phyloP scores from a whole-genome alignment of 1,140 invertebrate species.

The Trinorchestia longiramus region DNA sequence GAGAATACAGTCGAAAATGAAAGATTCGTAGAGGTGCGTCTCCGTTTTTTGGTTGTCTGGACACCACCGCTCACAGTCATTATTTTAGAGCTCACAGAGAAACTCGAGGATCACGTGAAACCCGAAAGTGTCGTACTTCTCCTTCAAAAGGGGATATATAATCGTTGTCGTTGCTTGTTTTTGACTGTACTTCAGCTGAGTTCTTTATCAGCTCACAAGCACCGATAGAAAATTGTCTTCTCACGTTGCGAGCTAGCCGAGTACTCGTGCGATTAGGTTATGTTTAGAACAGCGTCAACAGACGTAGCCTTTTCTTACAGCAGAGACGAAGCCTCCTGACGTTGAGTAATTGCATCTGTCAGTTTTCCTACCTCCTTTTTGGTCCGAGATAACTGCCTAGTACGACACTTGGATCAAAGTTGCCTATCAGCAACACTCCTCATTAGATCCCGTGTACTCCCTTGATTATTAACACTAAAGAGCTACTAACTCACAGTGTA shows the following conservation, averaged over 20 bases:
- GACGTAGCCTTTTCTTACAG: neutral
- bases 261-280: neutral
- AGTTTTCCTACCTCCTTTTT: neutral
- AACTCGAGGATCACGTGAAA: neutral
- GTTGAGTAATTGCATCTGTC: conserved; percentile 7
- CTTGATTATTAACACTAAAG: neutral
- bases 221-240: neutral
- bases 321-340: neutral
- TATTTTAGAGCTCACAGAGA: neutral
- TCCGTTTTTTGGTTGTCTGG: neutral
- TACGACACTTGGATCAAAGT: neutral
- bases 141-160: neutral
- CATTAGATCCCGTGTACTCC: neutral
- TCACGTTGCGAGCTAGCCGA: neutral
- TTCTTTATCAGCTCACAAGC: neutral
- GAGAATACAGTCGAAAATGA: neutral
- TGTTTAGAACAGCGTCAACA: neutral
- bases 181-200: neutral
- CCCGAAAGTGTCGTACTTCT: neutral
- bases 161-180: neutral
- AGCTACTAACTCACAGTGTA: neutral
- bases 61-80: neutral
- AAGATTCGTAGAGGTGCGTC: neutral
- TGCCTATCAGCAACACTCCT: neutral
- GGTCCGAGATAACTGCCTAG: neutral